Evolutionary conservation across 64 coral and sea anemone species (phyloP).

Genomic region (Hydrozoanthus tunicans): DNA sequence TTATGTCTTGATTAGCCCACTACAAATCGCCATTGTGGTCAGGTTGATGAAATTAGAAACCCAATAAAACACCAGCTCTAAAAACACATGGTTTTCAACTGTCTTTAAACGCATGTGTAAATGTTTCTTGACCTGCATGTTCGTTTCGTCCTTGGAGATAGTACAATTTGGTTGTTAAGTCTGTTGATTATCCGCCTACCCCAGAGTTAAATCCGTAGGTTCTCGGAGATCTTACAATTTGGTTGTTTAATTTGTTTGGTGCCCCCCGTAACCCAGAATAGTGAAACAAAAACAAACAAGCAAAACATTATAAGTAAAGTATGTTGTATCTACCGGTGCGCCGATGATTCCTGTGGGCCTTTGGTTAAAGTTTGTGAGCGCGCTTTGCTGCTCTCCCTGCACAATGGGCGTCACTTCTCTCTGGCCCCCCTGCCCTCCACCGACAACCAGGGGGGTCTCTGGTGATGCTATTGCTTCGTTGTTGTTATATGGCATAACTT

Average conservation of each 20-base stretch:
- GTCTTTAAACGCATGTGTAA: too few species aligned
- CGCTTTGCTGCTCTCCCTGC: slow-evolving; percentile 38
- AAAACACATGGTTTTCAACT: too few species aligned
- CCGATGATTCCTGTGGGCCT: slow-evolving; percentile 17
- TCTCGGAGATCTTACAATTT: too few species aligned
- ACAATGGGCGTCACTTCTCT: slow-evolving; percentile 14
- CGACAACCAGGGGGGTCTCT: slow-evolving; percentile 26
- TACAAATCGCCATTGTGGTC: not conserved
- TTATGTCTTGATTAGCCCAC: not conserved
- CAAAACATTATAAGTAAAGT: not conserved
- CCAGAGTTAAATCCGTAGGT: too few species aligned
- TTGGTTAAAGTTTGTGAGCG: slow-evolving; percentile 13
- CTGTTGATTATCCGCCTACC: too few species aligned
- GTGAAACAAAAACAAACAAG: not conserved
- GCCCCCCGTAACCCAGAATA: not conserved
- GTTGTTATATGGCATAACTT: slow-evolving; percentile 1
- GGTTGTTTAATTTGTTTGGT: too few species aligned
- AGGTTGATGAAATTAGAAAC: too few species aligned
- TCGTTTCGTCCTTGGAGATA: too few species aligned
- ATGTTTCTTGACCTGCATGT: too few species aligned
- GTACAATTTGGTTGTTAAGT: too few species aligned
- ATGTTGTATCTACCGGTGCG: not conserved
- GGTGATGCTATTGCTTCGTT: slow-evolving; percentile 41
- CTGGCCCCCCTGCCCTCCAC: slow-evolving; percentile 20
- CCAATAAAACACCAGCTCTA: too few species aligned